Conservation (phyloP, 2,113 vertebrate species). For the Turdus rufiventris region DNA sequence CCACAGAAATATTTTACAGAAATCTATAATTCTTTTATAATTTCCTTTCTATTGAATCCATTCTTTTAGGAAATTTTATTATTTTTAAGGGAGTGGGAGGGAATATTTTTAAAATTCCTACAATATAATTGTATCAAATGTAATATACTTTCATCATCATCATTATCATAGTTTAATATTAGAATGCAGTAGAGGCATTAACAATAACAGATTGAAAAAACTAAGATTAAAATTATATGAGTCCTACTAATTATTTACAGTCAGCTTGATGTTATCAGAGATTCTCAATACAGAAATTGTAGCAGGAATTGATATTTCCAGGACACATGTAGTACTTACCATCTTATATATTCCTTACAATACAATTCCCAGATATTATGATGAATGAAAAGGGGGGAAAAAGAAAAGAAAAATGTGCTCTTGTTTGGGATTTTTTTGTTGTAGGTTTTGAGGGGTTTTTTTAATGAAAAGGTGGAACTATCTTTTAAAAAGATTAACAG, state of each 20-base stretch:
- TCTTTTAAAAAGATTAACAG: background rate
- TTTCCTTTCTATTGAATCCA: background rate
- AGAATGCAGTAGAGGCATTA: background rate
- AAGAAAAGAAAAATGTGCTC: background rate
- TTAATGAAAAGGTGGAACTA: background rate
- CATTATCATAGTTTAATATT: background rate
- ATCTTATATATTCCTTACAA: background rate
- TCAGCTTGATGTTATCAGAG: background rate
- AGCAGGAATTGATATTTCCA: background rate
- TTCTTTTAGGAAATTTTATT: background rate
- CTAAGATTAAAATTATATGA: background rate
- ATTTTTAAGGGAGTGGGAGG: background rate
- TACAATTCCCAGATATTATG: background rate
- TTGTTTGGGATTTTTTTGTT: background rate
- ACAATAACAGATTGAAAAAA: background rate
- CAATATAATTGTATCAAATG: background rate
- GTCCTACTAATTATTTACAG: background rate
- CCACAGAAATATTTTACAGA: background rate
- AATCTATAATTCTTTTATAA: background rate
- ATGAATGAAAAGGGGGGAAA: background rate
- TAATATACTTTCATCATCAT: background rate
- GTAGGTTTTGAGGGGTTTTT: background rate
- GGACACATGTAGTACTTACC: background rate
- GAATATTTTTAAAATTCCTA: background rate
- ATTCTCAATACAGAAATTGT: background rate